Base-by-base conservation (phyloP, 2,888 invertebrate species). In the Apodemia mormo region DNA sequence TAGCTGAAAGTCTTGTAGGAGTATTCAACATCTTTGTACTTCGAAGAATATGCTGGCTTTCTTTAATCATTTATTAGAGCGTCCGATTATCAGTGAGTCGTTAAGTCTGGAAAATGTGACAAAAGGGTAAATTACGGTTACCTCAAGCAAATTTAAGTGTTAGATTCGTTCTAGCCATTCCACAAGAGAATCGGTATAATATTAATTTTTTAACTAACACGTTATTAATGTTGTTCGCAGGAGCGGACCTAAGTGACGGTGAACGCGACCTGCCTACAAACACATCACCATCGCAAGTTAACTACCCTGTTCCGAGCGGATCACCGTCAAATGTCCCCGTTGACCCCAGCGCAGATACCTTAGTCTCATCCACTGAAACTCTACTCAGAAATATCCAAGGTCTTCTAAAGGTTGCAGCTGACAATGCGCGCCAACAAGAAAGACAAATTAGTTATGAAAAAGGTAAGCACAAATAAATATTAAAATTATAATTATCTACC, bases 401-500 rank as follows among this genome's bases (percentile, higher is more conserved):
- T 69, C 95, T 99, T 76, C 95, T 99, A 75, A 98, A 99, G 92
- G 98, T 99, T 74, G 99, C 99, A n/a, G 98, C 98, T 2, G 98
- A 99, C 90, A 98, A 98, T 92, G 98, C 98, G 70, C 95, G 98
- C 80, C 98, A 98, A 85, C 98, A 98, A 92, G 99, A 99, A 90
- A 94, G 98, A 78, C 98, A 99, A 92, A 97, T 98, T 91, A 97
- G 96, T 94, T 97, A 98, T 90, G 99, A 99, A 94, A 98, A 98
- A 97, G 98, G 99, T 99, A 94, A 92, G 83, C 74, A 12, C 45
- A 45, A 45, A 12, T 45, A 12, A 45, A 45, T 12, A 45, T 45
- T 45, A 12, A 45, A 45, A 45, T 45, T 45, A 45, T 8, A 8
- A 8, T 40, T 40, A 40, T 8, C 1, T 2, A 40, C 7, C 8